Conservation (phyloP, 2,888 invertebrate genomes). For the Acholoe squamosa region DNA sequence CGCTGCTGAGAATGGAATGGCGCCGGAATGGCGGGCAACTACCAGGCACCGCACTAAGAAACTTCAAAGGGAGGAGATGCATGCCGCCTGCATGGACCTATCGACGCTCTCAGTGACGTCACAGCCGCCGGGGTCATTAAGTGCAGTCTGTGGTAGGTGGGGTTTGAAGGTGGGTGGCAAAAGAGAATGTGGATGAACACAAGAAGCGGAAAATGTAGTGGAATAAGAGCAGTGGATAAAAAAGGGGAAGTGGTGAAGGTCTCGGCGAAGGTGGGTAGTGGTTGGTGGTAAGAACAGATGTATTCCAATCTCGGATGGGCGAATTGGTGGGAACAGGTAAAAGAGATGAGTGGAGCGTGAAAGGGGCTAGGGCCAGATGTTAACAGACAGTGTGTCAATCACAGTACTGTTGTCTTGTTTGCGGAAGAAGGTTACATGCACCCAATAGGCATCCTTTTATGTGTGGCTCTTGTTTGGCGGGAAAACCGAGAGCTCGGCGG, state of each 20-base stretch:
- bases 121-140: background rate
- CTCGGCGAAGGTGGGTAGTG: no score
- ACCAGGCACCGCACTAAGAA: constrained; percentile 34
- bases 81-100: constrained; percentile 7
- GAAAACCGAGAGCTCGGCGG: background rate
- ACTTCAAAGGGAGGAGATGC: constrained; percentile 7
- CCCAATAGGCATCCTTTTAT: background rate
- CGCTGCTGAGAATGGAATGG: constrained; percentile 10
- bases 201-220: no score
- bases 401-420: background rate
- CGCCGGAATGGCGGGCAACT: background rate
- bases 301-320: no score
- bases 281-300: no score
- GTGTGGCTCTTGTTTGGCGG: constrained; percentile 5
- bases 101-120: constrained; percentile 41
- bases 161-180: background rate
- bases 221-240: no score
- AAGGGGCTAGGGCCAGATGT: background rate
- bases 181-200: no score
- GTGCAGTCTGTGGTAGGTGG: background rate
- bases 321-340: no score
- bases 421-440: background rate
- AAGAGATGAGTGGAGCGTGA: background rate
- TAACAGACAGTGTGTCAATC: constrained; percentile 18
- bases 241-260: no score